Base-by-base conservation (phyloP, 2,797 vertebrate genomes). In the Amniataba percoides region DNA sequence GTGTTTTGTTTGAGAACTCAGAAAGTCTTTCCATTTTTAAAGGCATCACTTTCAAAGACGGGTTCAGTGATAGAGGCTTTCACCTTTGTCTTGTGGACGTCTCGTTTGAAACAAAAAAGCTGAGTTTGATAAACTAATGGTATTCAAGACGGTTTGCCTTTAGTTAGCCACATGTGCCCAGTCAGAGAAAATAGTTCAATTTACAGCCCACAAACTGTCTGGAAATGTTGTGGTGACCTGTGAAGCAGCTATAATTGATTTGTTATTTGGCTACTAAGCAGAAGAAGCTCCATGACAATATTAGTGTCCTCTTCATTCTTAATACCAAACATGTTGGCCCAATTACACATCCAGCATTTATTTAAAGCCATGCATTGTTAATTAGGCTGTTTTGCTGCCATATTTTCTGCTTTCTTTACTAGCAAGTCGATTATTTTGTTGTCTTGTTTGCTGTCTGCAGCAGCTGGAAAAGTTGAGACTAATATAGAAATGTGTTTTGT, bases 1-100 rank as follows among this genome's bases (percentile, higher is more conserved):
- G 27, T 58, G 71, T 51, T 71, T 39, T 57, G 68, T 77, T 57
- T 62, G 25, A 55, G 43, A 56, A 27, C 19, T 48, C 31, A 21
- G 7, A 46, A 16, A 25, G 13, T 27, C 18, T 12, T 36, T 9
- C 31, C 11, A 39, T 46, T 63, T 45, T 36, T 12, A 14, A 40
- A 52, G 5, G 16, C 42, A 21, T 36, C 23, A 12, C 40, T 66
- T 55, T 19, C 18, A 48, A 27, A 64, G 12, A 55, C 12, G 34
- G 21, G 53, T 31, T 69, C 36, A 59, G 12, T 21, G 8, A 49
- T 27, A 55, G 2, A 65, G 8, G 42, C n/a, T 3, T n/a, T n/a
- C 13, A 1, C 27, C 23, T 34, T 39, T 39, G 8, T 31, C 42
- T 51, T 7, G 12, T 45, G 34, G 19, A 62, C 8, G 15, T 71